Evolutionary conservation across 2,888 invertebrate species (phyloP), one percentile per base, ranked within the genome.

Genomic region (Luperina nickerlii): DNA sequence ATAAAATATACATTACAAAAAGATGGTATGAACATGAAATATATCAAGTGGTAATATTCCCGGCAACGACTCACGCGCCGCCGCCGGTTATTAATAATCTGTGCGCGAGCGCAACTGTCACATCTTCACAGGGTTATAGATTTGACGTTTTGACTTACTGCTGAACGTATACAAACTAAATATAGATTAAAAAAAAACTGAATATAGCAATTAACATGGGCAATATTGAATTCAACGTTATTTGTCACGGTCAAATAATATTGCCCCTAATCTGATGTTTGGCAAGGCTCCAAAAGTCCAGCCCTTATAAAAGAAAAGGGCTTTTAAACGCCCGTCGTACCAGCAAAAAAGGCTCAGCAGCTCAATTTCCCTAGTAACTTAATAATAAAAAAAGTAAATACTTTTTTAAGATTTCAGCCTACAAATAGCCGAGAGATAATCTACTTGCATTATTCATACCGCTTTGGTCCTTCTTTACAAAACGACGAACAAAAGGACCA

Each of bases 301-400:
- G 1, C 24, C 20, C 18, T 27, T 38, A 45, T 68, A 77, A 82
- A 86, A 24, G 57, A 74, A 73, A 18, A 57, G 73, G 24, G 20
- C 32, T 63, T 76, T 69, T 66, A 73, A 84, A 86, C 32, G 48
- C 6, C 57, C 51, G 0, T 69, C 27, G 71, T 67, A 54, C 7
- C 24, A 67, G 27, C 42, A 51, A 83, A 51, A 86, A 84, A 74
- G 63, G 74, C 45, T 6, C 38, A 70, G 13, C 48, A 32, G 60
- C 84, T 79, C 79, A 75, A 84, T 75, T 72, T 87, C 69, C 48
- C 57, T 18, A 63, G 71, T 84, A 87, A 87, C 74, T 78, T 83
- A 75, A 87, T 84, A 79, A 87, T 73, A 87, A 79, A 78, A 78
- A 77, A 69, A 84, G 80, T 79, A 75, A 75, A 87, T 84, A 84